A percentile compares a stretch with the other conserved stretches of the same genome.
Conservation (phyloP, 2,797 vertebrate genomes). For the Gymnoscopelus microlampas region DNA sequence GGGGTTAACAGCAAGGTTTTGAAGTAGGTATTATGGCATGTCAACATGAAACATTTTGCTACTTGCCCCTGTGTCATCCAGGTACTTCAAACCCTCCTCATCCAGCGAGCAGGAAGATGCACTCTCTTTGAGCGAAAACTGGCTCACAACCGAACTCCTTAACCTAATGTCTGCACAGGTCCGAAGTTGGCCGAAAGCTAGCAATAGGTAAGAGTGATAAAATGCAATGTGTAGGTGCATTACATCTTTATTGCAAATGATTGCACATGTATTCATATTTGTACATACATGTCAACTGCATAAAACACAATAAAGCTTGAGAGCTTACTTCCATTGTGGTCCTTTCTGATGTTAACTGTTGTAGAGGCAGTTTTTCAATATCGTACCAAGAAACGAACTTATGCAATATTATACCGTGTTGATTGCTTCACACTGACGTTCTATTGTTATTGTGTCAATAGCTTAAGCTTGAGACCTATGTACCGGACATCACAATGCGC, state of each 20-base stretch:
- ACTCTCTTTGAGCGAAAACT: conserved; percentile 70
- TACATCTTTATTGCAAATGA: neutral
- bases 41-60: conserved; percentile 46
- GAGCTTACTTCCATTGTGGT: no score
- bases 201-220: conserved; percentile 73
- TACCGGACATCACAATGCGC: no score
- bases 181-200: conserved; percentile 64
- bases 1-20: conserved; percentile 31
- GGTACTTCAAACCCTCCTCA: conserved; percentile 74
- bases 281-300: no score
- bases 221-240: neutral
- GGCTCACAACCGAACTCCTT: conserved; percentile 73
- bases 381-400: no score
- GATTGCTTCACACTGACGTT: no score
- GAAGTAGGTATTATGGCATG: conserved; percentile 57
- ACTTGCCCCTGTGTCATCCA: conserved; percentile 63
- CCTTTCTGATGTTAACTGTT: no score
- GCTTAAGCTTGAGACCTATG: no score
- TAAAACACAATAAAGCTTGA: no score
- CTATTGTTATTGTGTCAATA: neutral
- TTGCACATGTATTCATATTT: no score
- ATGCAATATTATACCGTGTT: no score
- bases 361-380: no score
- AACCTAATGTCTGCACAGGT: conserved; percentile 66
- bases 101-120: conserved; percentile 71